Evolutionary conservation across 2,113 vertebrate genomes (phyloP).

Genomic region (Melanostigma gelatinosum): DNA sequence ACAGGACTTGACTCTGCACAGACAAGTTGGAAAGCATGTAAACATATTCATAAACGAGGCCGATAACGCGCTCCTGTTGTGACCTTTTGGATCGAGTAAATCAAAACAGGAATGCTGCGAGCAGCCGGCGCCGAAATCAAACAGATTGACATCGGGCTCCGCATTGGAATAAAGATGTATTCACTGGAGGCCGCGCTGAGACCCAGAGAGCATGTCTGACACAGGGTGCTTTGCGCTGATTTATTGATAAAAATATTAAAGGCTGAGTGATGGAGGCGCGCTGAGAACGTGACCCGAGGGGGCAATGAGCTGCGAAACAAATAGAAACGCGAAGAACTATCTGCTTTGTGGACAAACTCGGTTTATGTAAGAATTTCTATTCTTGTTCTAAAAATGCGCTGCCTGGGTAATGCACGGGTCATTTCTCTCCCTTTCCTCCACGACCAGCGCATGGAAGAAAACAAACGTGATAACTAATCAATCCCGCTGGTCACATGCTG

Average conservation of each 20-base stretch:
- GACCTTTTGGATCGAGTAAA: constrained; percentile 74
- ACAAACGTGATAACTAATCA: constrained; percentile 75
- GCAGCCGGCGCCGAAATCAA: constrained; percentile 70
- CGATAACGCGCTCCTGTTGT: constrained; percentile 45
- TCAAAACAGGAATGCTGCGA: constrained; percentile 70
- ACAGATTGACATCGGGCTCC: constrained; percentile 65
- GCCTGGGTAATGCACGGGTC: constrained; percentile 45
- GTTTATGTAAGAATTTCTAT: constrained; percentile 69
- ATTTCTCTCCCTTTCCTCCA: constrained; percentile 53
- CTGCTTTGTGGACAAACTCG: constrained; percentile 68
- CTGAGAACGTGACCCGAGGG: constrained; percentile 77
- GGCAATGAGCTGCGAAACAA: constrained; percentile 81
- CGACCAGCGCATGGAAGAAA: constrained; percentile 30
- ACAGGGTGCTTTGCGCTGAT: constrained; percentile 75
- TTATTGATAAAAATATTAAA: constrained; percentile 84
- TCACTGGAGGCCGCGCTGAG: constrained; percentile 64
- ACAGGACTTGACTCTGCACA: not conserved
- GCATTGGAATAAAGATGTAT: constrained; percentile 79
- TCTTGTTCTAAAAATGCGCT: constrained; percentile 51
- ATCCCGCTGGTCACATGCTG: constrained; percentile 56
- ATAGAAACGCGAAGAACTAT: constrained; percentile 73
- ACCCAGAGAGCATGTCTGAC: constrained; percentile 75
- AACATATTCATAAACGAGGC: constrained; percentile 61
- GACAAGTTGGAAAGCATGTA: constrained; percentile 39
- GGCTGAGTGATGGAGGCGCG: constrained; percentile 74